Evolutionary conservation across 2,888 invertebrate species (phyloP), one percentile per base, ranked within the genome.

Genomic region (Ecdyonurus torrentis): DNA sequence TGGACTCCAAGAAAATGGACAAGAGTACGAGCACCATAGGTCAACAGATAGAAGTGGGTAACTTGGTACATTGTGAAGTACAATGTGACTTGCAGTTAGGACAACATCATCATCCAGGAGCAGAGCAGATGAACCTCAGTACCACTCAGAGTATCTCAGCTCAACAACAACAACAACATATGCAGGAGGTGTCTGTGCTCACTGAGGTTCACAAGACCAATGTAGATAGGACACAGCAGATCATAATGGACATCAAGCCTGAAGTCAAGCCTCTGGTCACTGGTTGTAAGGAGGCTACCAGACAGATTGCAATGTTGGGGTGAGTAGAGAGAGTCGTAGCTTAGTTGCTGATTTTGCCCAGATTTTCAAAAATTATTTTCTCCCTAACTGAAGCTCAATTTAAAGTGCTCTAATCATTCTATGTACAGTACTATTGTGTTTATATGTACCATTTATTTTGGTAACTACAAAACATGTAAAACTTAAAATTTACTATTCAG

Each of bases 51-150:
- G 37, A 37, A 37, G 15, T 37, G 7, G 37, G 37, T 37, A 37
- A 37, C 72, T 75, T 75, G 66, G 74, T 74, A 25, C 74, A 74
- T 67, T 74, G 74, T 68, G 74, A 74, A 68, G 73, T 74, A 75
- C 60, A 74, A 66, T 73, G 78, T 65, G 74, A 75, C 67, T 70
- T 74, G 25, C 60, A 63, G 24, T 23, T 63, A 23, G 60, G 52
- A 10, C 52, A 63, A 53, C 52, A 59, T 2, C 63, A 63, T 37
- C 58, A 52, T 19, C 62, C 53, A 23, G 20, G 25, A 25, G 58
- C 25, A 58, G 58, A 62, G 23, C 62, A 62, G 58, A 37, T 37
- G 55, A 55, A 20, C n/a, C 19, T 55, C 7, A n/a, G 55, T 20
- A 5, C 5, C 15, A 37, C 7, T 15, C 5, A 37, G 7, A 37